phyloP scores from a whole-genome alignment of 2,888 invertebrate species.

The Protodeltote pygarga region DNA sequence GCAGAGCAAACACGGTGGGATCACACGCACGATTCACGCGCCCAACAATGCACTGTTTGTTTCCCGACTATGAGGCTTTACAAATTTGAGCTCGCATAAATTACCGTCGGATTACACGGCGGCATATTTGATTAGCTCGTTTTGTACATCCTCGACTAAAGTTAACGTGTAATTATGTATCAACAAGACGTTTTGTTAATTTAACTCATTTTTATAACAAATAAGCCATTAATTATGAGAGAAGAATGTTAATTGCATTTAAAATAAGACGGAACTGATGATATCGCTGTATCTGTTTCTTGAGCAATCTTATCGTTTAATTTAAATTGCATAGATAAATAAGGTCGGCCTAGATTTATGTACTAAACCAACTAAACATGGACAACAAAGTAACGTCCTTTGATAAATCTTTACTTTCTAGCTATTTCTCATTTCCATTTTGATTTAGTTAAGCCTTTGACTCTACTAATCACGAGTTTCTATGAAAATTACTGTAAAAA shows the following conservation, averaged over 20 bases:
- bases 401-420: too few species aligned
- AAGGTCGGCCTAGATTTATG: conserved; percentile 13
- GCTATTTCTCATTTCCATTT: too few species aligned
- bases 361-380: too few species aligned
- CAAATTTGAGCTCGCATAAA: conserved; percentile 61
- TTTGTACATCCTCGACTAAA: conserved; percentile 26
- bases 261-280: conserved; percentile 15
- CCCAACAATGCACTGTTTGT: conserved; percentile 69
- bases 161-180: conserved; percentile 7
- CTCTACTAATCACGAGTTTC: too few species aligned
- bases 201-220: conserved; percentile 16
- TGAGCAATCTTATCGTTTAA: conserved; percentile 35
- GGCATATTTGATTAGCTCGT: conserved; percentile 56
- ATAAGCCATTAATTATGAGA: conserved; percentile 13
- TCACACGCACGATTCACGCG: conserved; percentile 64
- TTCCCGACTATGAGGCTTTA: conserved; percentile 59
- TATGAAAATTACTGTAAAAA: too few species aligned
- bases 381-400: too few species aligned
- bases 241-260: conserved; percentile 7
- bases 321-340: conserved; percentile 40
- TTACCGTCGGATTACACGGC: conserved; percentile 60
- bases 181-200: conserved; percentile 4
- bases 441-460: too few species aligned
- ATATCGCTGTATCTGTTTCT: conserved; percentile 28
- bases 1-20: conserved; percentile 59